A percentile compares a stretch with the other conserved stretches of the same genome.
Evolutionary conservation across 1,140 invertebrate species (phyloP).

Genomic region (Aphelinus atriplicis): DNA sequence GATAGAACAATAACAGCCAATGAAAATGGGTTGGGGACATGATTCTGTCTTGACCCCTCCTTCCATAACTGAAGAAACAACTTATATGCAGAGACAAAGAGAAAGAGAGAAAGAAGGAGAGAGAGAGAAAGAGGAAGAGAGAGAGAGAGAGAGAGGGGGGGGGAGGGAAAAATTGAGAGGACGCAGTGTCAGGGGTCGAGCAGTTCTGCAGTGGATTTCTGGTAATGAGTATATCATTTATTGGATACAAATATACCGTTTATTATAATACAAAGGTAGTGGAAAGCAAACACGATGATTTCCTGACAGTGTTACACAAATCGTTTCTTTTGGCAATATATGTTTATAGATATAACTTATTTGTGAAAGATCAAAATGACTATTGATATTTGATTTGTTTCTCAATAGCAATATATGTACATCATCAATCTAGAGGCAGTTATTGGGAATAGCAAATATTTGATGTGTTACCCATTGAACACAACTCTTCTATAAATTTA

Average conservation of each 20-base stretch:
- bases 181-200: slow-evolving; percentile 36
- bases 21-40: slow-evolving; percentile 60
- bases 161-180: not conserved
- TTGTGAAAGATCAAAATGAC: not conserved
- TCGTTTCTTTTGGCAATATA: not conserved
- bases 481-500: too few species aligned
- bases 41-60: slow-evolving; percentile 64
- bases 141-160: not conserved
- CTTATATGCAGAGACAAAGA: slow-evolving; percentile 44
- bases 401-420: too few species aligned
- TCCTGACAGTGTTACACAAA: not conserved
- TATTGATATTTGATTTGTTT: not conserved
- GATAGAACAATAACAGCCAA: slow-evolving; percentile 51
- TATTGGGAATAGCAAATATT: too few species aligned
- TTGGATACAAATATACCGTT: not conserved
- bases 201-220: slow-evolving; percentile 19
- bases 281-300: not conserved
- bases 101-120: not conserved
- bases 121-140: not conserved
- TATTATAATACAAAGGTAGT: not conserved
- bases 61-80: slow-evolving; percentile 64
- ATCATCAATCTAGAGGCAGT: too few species aligned
- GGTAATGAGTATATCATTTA: not conserved
- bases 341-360: not conserved
- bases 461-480: too few species aligned